Evolutionary conservation across 37 sponge, comb jelly and placozoan genomes (phyloP), one percentile per base, ranked within the genome.

Genomic region (Cliona cf. orientalis): DNA sequence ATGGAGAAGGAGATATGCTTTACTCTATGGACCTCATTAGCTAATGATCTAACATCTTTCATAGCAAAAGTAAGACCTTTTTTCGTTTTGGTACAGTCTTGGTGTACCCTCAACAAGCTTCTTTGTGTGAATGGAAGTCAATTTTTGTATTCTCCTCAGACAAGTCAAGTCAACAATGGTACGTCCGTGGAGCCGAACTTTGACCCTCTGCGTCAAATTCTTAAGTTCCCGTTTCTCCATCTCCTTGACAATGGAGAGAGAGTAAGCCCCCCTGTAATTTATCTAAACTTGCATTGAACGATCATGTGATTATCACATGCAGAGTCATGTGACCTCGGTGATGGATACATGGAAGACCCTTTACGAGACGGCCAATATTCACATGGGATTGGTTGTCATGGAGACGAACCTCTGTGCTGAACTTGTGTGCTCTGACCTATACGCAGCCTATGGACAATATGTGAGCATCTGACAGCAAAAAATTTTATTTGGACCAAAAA

Each of bases 211-310:
- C 23, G 45, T 42, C 55, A 56, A 7, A 49, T 79, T 19, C 68
- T 79, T 55, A 79, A 79, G 80, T 79, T 79, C 69, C 80, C 80
- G 46, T 79, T 79, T 58, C 57, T 57, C 2, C 46, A 42, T 39
- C 39, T 69, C 11, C 41, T 69, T 29, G 4, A 68, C 46, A 21
- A 55, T 1, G 0, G 9, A 2, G 80, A 69, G 1, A 67, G 45
- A 69, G 69, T 69, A 65, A 21, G 41, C 6, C 28, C 23, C 21
- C 46, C 44, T 34, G 31, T 23, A 9, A 3, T 3, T 9, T 59
- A 59, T 59, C 12, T 3, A 29, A 3, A 59, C 43, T 39, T 3
- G 46, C 44, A 70, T 39, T 28, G 29, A 29, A 2, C 19, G 11
- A 2, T 29, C 71, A 44, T 67, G 23, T 37, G 14, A 38, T 11